Percentiles rank a stretch among this genome's conserved stretches.
Conservation (phyloP, 2,797 vertebrate species). For the Sebastes flavidus region DNA sequence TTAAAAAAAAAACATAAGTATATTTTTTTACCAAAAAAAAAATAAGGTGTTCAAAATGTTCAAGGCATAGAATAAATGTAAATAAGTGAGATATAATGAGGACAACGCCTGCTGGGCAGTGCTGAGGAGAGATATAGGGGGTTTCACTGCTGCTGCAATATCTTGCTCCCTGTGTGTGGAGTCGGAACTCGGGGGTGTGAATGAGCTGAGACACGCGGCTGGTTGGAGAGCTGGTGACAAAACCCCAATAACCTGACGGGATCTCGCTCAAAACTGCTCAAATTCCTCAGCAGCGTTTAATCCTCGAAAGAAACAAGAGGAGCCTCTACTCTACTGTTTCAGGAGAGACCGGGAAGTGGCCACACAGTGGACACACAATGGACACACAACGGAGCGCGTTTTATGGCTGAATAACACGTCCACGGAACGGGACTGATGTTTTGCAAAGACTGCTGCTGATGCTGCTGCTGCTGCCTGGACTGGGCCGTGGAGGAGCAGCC, state of each 20-base stretch:
- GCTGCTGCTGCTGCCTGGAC: slow-evolving; percentile 27
- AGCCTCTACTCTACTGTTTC: background rate
- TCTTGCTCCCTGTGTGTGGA: slow-evolving; percentile 55
- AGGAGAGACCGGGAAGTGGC: slow-evolving; percentile 35
- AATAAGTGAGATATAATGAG: slow-evolving; percentile 18
- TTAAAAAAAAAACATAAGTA: background rate
- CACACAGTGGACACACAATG: slow-evolving; percentile 39
- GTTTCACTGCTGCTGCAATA: slow-evolving; percentile 53
- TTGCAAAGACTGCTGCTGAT: slow-evolving; percentile 15
- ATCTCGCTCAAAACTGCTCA: background rate
- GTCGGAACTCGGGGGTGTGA: slow-evolving; percentile 71
- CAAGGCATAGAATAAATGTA: background rate
- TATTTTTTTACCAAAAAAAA: background rate
- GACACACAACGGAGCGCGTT: slow-evolving; percentile 17
- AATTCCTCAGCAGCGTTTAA: slow-evolving; percentile 39
- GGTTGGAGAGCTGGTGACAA: slow-evolving; percentile 60
- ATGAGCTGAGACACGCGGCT: slow-evolving; percentile 59
- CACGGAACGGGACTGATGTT: slow-evolving; percentile 44
- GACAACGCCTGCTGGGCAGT: slow-evolving; percentile 65
- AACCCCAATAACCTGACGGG: slow-evolving; percentile 37
- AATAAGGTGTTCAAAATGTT: background rate
- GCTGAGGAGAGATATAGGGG: slow-evolving; percentile 56
- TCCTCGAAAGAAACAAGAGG: slow-evolving; percentile 43
- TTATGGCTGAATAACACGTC: slow-evolving; percentile 1
- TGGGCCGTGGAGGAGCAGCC: slow-evolving; percentile 41